Conservation (phyloP, 2,797 vertebrate genomes). For the Rhinogobio ventralis region DNA sequence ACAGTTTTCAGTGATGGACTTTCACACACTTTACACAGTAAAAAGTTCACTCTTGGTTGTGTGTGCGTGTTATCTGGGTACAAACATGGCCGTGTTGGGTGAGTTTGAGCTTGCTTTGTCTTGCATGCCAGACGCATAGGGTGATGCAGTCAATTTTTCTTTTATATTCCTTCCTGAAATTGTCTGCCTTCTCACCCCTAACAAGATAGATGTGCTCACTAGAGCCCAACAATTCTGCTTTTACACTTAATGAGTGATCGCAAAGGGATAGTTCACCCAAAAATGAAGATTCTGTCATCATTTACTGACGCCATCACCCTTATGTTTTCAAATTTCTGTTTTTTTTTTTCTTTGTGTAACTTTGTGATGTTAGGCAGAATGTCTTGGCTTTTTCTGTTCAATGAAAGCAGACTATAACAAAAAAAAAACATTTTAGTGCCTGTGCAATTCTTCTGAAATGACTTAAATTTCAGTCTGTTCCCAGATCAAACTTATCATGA, state of each 20-base stretch:
- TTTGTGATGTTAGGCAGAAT: not conserved
- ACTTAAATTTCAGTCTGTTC: not conserved
- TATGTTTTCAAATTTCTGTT: not conserved
- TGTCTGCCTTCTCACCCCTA: not conserved
- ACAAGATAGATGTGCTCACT: not conserved
- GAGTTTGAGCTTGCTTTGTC: conserved; percentile 11
- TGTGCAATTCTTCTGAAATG: not conserved
- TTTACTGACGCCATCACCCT: not conserved
- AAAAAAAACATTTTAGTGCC: not conserved
- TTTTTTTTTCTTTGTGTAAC: not conserved
- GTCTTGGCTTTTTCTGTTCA: not conserved
- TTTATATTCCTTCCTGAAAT: conserved; percentile 14
- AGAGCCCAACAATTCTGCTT: not conserved
- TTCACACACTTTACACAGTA: conserved; percentile 33
- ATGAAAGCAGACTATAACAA: not conserved
- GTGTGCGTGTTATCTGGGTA: not conserved
- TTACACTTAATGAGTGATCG: not conserved
- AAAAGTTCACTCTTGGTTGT: conserved; percentile 3
- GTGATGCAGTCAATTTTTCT: not conserved
- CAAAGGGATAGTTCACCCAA: not conserved
- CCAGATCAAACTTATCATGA: not conserved
- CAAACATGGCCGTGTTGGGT: not conserved
- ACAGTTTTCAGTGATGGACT: conserved; percentile 27
- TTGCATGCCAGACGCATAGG: not conserved
- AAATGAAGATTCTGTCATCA: not conserved